A percentile compares a stretch with the other conserved stretches of the same genome.
Conservation (phyloP, 2,888 invertebrate genomes). For the Drosophila mayaguana region DNA sequence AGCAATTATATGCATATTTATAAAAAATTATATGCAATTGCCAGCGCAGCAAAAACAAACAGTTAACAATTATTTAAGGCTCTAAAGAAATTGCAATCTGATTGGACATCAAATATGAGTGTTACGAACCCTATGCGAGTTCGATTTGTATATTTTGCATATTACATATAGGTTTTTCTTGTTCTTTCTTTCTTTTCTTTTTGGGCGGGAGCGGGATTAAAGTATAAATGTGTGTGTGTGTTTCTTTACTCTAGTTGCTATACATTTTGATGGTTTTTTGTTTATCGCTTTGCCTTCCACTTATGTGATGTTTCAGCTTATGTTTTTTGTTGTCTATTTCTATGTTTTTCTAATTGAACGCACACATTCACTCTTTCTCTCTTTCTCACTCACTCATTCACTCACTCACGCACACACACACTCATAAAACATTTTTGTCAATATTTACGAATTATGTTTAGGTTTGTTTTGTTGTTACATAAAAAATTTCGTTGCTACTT, state of each 20-base stretch:
- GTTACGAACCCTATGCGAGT: not conserved
- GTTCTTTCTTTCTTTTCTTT: not conserved
- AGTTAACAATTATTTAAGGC: slow-evolving; percentile 27
- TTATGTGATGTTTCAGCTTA: slow-evolving; percentile 30
- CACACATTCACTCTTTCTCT: slow-evolving; percentile 1
- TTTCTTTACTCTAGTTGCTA: slow-evolving; percentile 14
- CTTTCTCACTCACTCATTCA: slow-evolving; percentile 3
- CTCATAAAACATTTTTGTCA: slow-evolving; percentile 9
- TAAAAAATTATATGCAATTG: slow-evolving; percentile 2
- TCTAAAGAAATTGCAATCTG: slow-evolving; percentile 29
- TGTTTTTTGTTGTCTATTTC: slow-evolving; percentile 8
- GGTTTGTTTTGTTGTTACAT: slow-evolving; percentile 22
- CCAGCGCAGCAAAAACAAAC: not conserved
- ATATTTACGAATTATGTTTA: slow-evolving; percentile 10
- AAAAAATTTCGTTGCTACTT: slow-evolving; percentile 66
- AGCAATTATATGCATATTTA: slow-evolving; percentile 10
- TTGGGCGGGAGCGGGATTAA: not conserved
- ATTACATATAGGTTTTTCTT: slow-evolving; percentile 1
- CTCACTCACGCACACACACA: slow-evolving; percentile 6
- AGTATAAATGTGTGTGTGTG: slow-evolving; percentile 7
- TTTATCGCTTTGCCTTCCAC: slow-evolving; percentile 6
- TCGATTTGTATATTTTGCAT: slow-evolving; percentile 12
- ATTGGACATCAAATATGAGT: slow-evolving; percentile 19
- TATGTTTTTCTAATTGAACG: slow-evolving; percentile 1
- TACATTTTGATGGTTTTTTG: slow-evolving; percentile 14